Evolutionary conservation across 2,797 vertebrate genomes (phyloP).

Genomic region (Etheostoma perlongum): DNA sequence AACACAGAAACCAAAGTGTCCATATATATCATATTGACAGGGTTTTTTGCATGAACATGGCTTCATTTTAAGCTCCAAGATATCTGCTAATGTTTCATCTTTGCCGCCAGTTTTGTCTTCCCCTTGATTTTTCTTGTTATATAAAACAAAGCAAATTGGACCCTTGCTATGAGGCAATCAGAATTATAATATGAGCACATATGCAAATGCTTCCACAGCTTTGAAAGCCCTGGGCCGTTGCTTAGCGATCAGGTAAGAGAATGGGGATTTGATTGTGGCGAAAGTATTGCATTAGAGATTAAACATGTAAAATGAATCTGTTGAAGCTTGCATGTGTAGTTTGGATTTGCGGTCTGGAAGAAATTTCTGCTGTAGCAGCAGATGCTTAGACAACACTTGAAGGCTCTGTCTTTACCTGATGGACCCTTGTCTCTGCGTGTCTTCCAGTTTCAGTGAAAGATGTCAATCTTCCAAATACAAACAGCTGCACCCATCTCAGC

Average conservation of each 20-base stretch:
- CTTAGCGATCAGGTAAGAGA: slow-evolving; percentile 46
- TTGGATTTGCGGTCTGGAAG: slow-evolving; percentile 3
- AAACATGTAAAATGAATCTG: background rate
- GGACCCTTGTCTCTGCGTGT: slow-evolving; percentile 61
- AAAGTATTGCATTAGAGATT: slow-evolving; percentile 33
- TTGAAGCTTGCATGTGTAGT: background rate
- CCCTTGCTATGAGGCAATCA: slow-evolving; percentile 63
- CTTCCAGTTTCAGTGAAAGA: slow-evolving; percentile 45
- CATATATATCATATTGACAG: background rate
- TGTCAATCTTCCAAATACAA: slow-evolving; percentile 61
- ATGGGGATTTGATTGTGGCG: slow-evolving; percentile 42
- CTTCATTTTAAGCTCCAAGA: slow-evolving; percentile 20
- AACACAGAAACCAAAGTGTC: background rate
- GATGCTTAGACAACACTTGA: slow-evolving; percentile 11
- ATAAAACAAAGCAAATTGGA: slow-evolving; percentile 31
- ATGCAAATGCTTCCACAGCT: slow-evolving; percentile 50
- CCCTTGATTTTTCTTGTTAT: slow-evolving; percentile 32
- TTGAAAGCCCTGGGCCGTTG: slow-evolving; percentile 46
- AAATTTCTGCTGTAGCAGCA: slow-evolving; percentile 20
- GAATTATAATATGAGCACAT: slow-evolving; percentile 53
- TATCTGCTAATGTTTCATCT: slow-evolving; percentile 29
- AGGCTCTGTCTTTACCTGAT: slow-evolving; percentile 30
- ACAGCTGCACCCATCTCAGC: slow-evolving; percentile 41
- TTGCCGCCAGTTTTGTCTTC: slow-evolving; percentile 15
- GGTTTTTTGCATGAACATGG: slow-evolving; percentile 9